A percentile compares a stretch with the other conserved stretches of the same genome.
These are phyloP conservation scores for Brassicogethes aeneus DNA, from an alignment of 2,888 invertebrate species.

Conservation along the genomic window DNA sequence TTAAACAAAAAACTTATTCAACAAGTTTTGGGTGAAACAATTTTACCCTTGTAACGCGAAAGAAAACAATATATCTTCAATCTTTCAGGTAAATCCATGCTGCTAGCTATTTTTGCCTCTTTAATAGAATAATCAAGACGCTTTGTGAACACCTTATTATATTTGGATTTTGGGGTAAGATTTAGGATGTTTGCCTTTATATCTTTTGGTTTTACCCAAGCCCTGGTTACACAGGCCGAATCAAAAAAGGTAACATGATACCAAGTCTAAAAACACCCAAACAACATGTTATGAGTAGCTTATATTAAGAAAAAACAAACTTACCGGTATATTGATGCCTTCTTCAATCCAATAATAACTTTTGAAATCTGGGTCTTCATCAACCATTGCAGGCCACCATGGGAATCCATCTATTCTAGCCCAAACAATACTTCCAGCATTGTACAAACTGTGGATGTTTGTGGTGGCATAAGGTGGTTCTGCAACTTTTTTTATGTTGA, in stretches of 20 bases:
- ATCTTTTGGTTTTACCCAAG: slow-evolving; percentile 21
- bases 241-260: slow-evolving; percentile 27
- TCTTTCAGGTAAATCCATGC: slow-evolving; percentile 15
- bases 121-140: slow-evolving; percentile 12
- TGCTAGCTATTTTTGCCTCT: slow-evolving; percentile 17
- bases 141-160: slow-evolving; percentile 10
- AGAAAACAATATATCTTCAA: no score
- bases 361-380: slow-evolving; percentile 55
- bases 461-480: no score
- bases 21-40: no score
- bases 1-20: no score
- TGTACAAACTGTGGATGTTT: slow-evolving; percentile 50
- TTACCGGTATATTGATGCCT: slow-evolving; percentile 46
- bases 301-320: slow-evolving; percentile 12
- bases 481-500: no score
- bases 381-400: slow-evolving; percentile 68
- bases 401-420: slow-evolving; percentile 52
- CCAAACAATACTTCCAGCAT: slow-evolving; percentile 60
- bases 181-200: slow-evolving; percentile 9
- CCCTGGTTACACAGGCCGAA: slow-evolving; percentile 14
- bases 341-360: slow-evolving; percentile 48
- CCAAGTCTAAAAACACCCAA: slow-evolving; percentile 14
- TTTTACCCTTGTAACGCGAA: no score
- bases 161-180: no score
- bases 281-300: background rate